A percentile compares a stretch with the other conserved stretches of the same genome.
Conservation (phyloP, 2,797 vertebrate genomes). For the Oreortyx pictus region DNA sequence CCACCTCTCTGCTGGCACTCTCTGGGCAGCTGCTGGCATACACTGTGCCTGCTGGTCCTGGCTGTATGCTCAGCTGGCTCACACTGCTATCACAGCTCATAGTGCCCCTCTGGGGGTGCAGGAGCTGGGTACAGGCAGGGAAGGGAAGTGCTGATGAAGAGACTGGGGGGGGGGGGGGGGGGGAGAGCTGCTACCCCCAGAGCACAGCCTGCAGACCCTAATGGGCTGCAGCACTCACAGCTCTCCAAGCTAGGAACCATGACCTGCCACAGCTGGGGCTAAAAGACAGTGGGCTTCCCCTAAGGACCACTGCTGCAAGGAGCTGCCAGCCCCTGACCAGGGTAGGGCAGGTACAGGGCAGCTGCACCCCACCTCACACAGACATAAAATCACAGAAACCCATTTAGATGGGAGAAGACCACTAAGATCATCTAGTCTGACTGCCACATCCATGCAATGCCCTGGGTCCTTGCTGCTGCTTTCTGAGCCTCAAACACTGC, state of each 20-base stretch:
- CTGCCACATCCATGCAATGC: background rate
- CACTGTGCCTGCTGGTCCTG: background rate
- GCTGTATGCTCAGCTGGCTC: background rate
- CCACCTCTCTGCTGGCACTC: background rate
- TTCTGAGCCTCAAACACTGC: background rate
- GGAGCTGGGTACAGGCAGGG: background rate
- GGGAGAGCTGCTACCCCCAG: background rate
- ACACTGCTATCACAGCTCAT: background rate
- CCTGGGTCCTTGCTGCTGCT: background rate
- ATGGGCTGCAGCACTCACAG: background rate
- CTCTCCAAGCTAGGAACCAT: background rate
- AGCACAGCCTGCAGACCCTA: background rate
- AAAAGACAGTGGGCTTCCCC: no score
- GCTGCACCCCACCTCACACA: no score
- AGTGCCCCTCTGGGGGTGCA: background rate
- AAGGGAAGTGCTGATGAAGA: background rate
- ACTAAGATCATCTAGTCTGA: no score
- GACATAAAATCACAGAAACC: no score
- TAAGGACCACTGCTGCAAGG: no score
- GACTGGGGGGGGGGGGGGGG: no score
- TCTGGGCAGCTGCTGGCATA: background rate
- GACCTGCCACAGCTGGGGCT: no score
- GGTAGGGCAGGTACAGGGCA: no score
- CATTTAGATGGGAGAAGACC: no score
- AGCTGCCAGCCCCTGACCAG: no score